phyloP scores from a whole-genome alignment of 2,888 invertebrate species.

The Epistrophella euchroma region DNA sequence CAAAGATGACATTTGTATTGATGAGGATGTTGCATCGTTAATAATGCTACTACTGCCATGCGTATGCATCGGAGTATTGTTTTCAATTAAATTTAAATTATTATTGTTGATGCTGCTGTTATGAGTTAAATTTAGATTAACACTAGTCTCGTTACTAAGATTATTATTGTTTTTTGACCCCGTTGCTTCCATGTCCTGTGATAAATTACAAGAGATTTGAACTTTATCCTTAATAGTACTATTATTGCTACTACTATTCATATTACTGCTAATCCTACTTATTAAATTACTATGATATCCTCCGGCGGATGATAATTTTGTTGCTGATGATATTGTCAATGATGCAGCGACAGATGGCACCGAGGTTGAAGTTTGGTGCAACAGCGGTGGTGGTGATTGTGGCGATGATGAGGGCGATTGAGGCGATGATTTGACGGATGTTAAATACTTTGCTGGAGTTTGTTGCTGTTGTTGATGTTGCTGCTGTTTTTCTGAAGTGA shows the following conservation, averaged over 20 bases:
- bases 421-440: constrained; percentile 73
- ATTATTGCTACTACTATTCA: constrained; percentile 64
- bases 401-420: constrained; percentile 62
- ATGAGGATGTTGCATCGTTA: constrained; percentile 53
- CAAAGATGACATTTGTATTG: constrained; percentile 59
- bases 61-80: constrained; percentile 33
- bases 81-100: constrained; percentile 67
- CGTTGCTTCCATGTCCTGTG: constrained; percentile 76
- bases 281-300: constrained; percentile 73
- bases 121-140: constrained; percentile 68
- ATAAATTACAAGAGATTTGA: constrained; percentile 78
- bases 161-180: constrained; percentile 77
- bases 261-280: constrained; percentile 65
- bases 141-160: constrained; percentile 73
- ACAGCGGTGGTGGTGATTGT: constrained; percentile 38
- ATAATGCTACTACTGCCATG: constrained; percentile 49
- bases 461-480: constrained; percentile 55
- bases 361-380: constrained; percentile 37
- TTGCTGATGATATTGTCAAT: constrained; percentile 61
- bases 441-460: constrained; percentile 62
- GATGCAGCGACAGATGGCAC: constrained; percentile 55
- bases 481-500: constrained; percentile 50
- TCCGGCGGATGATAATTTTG: constrained; percentile 69
- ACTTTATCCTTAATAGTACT: constrained; percentile 76
- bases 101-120: constrained; percentile 56